phyloP scores from a whole-genome alignment of 1,140 invertebrate genomes.

The Drosophila takahashii region DNA sequence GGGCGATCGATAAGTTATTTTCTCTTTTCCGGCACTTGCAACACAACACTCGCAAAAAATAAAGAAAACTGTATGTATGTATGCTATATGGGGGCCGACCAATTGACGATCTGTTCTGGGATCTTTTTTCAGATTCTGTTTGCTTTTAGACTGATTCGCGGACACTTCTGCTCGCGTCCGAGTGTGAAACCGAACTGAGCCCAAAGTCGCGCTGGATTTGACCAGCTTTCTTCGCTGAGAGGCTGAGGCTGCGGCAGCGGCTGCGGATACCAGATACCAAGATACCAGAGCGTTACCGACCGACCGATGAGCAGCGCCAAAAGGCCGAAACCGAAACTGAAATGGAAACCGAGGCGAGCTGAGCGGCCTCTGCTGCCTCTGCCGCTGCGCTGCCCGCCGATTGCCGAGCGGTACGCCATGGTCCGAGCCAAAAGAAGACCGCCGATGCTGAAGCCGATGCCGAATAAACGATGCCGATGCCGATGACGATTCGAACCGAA shows the following conservation, averaged over 20 bases:
- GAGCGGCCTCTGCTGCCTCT: slow-evolving; percentile 8
- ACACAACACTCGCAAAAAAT: slow-evolving; percentile 53
- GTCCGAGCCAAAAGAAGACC: slow-evolving; percentile 19
- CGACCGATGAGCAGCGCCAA: slow-evolving; percentile 32
- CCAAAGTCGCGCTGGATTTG: slow-evolving; percentile 78
- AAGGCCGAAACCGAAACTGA: slow-evolving; percentile 49
- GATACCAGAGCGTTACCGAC: slow-evolving; percentile 28
- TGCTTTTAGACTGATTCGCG: slow-evolving; percentile 44
- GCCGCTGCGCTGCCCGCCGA: slow-evolving; percentile 28
- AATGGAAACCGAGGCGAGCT: slow-evolving; percentile 28
- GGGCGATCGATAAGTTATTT: not conserved
- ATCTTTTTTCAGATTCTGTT: not conserved
- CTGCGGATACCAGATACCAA: slow-evolving; percentile 13
- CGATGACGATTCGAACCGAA: not conserved
- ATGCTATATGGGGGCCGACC: not conserved
- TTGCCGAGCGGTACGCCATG: slow-evolving; percentile 23
- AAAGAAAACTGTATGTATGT: slow-evolving; percentile 45
- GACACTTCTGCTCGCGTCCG: slow-evolving; percentile 75
- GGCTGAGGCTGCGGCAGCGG: slow-evolving; percentile 16
- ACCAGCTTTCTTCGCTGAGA: slow-evolving; percentile 84
- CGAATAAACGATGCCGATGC: too few species aligned
- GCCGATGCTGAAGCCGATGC: not conserved
- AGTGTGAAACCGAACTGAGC: slow-evolving; percentile 82
- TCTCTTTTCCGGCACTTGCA: slow-evolving; percentile 11
- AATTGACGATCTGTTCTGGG: not conserved